These are phyloP conservation scores for Steromphala cineraria DNA, from an alignment of 2,888 invertebrate species.

Conservation along the genomic window DNA sequence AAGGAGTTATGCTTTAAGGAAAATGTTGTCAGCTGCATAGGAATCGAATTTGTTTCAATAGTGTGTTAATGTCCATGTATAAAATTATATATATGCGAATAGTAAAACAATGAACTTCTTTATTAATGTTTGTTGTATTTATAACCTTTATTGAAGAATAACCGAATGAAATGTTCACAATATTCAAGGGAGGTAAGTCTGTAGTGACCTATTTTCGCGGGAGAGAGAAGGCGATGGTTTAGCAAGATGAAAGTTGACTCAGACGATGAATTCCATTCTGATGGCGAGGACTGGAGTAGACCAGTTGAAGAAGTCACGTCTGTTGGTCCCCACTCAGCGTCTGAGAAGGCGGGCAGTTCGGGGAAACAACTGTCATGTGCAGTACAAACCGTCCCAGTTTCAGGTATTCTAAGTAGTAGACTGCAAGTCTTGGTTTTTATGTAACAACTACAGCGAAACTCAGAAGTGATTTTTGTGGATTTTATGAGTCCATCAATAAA, in stretches of 20 bases:
- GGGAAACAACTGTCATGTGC: not conserved
- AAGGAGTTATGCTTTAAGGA: no score
- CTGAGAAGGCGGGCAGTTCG: not conserved
- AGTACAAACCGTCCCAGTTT: not conserved
- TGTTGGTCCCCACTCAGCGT: not conserved
- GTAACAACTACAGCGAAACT: no score
- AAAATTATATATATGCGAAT: no score
- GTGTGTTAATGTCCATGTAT: no score
- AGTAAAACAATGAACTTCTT: no score
- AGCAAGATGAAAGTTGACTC: not conserved
- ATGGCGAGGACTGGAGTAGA: slow-evolving; percentile 14
- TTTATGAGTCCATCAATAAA: no score
- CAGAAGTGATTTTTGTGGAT: no score
- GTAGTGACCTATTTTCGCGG: not conserved
- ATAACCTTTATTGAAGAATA: no score
- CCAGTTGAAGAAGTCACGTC: not conserved
- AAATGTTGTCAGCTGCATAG: no score
- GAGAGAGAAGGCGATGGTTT: not conserved
- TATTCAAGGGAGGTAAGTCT: not conserved
- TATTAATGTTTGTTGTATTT: no score
- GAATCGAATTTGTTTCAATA: no score
- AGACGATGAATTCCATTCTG: not conserved
- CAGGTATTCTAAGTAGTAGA: not conserved
- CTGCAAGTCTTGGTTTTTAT: no score
- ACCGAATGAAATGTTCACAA: not conserved